Conservation (phyloP, 2,113 vertebrate genomes). For the Anolis sagrei region DNA sequence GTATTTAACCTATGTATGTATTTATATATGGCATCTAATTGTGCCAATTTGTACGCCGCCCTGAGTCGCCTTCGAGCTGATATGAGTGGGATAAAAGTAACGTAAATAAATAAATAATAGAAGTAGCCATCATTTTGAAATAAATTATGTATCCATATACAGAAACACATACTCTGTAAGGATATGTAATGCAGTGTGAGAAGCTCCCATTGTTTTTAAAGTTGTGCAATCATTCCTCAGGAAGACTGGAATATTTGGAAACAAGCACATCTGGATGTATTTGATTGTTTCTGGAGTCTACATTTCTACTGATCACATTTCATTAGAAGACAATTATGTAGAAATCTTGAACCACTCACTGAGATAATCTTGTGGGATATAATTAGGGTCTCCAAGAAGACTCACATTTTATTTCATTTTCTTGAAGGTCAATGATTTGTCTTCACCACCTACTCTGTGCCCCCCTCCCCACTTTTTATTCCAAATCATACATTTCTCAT, state of each 20-base stretch:
- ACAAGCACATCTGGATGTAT: not conserved
- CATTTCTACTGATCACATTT: not conserved
- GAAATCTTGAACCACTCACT: constrained; percentile 17
- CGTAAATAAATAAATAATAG: too few relatives aligned
- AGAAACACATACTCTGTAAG: not conserved
- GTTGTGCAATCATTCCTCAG: not conserved
- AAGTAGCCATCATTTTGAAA: not conserved
- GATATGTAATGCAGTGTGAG: not conserved
- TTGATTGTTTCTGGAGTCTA: not conserved
- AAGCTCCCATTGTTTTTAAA: constrained; percentile 2
- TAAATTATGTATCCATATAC: not conserved
- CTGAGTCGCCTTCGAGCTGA: too few relatives aligned
- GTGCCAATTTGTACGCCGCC: too few relatives aligned
- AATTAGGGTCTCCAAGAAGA: not conserved
- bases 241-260: constrained; percentile 1
- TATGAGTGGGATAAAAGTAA: too few relatives aligned
- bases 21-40: too few relatives aligned
- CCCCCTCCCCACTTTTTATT: not conserved
- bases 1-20: too few relatives aligned
- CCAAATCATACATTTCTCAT: constrained; percentile 26
- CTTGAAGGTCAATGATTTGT: constrained; percentile 20
- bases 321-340: not conserved
- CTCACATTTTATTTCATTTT: constrained; percentile 8
- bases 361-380: constrained; percentile 5
- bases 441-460: not conserved